These are phyloP conservation scores for Ischnus inquisitorius DNA, from an alignment of 2,888 invertebrate genomes.

Conservation along the genomic window DNA sequence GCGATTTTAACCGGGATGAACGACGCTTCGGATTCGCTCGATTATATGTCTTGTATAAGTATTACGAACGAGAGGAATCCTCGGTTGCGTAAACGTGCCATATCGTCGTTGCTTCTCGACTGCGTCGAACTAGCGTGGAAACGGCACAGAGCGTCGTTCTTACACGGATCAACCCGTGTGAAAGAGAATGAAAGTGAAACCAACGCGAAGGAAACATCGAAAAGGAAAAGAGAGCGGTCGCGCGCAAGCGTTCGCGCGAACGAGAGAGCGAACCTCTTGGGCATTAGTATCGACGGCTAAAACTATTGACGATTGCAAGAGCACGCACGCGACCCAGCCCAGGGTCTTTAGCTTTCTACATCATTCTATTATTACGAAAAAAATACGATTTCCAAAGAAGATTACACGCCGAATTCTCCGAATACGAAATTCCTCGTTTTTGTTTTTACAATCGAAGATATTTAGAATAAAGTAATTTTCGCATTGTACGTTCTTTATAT, in stretches of 20 bases:
- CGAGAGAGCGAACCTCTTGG: slow-evolving; percentile 23
- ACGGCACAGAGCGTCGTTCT: background rate
- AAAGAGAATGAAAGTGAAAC: background rate
- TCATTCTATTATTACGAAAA: background rate
- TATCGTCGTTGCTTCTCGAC: background rate
- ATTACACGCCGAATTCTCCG: background rate
- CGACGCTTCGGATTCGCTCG: background rate
- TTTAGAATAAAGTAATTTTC: too few species aligned
- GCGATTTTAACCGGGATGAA: background rate
- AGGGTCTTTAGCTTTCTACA: background rate
- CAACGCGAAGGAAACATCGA: background rate
- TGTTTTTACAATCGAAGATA: background rate
- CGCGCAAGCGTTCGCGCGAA: slow-evolving; percentile 18
- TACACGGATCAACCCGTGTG: background rate
- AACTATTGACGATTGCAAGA: slow-evolving; percentile 24
- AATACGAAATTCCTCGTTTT: background rate
- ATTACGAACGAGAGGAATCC: background rate
- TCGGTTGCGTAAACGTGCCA: background rate
- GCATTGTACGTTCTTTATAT: too few species aligned
- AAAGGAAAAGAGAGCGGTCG: too few species aligned
- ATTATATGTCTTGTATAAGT: background rate
- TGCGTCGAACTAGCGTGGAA: background rate
- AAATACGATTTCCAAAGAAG: background rate
- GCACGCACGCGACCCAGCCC: background rate
- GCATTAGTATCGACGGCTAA: slow-evolving; percentile 14